Evolutionary conservation across 37 sponge, comb jelly and placozoan species (phyloP), one percentile per base, ranked within the genome.

Genomic region (Chondrilla cf. caribensis): DNA sequence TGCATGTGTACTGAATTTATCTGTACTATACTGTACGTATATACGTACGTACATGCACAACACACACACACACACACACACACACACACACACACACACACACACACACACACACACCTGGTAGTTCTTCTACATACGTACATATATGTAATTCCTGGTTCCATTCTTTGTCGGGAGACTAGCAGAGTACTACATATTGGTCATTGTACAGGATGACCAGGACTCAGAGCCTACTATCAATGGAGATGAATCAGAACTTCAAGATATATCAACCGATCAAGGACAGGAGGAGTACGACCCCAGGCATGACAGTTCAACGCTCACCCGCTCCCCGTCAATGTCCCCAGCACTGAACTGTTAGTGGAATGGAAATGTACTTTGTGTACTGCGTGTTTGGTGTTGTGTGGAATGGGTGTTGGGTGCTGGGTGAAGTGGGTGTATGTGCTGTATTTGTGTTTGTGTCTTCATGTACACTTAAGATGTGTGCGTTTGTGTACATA

Each of bases 371-470:
- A 18, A 4, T 26, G 35, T 29, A 4, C 29, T 67, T 28, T 67
- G 35, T 67, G 68, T 67, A 3, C 33, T 67, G 64, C 15, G 64
- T 62, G 64, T 29, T 9, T 29, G 29, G 6, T 9, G 6, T 4
- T 62, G 29, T 47, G 51, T 47, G 51, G 51, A 14, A 11, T 47
- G 51, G 6, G 11, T 47, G 51, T 47, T 47, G 51, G 6, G 51
- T 47, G 51, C n/a, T 75, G 21, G 5, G 3, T 79, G 79, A 25
- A 28, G 28, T 59, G 39, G 2, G 21, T 29, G 17, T 31, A 36
- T 81, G 65, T 81, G 64, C 24, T 21, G 43, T 28, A 25, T 81
- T 38, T 81, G 65, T 64, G 29, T 60, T 19, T 81, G 65, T 65
- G 66, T 62, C 26, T 32, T 17, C 32, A 24, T 79, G 59, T 37